Percentiles rank a stretch among this genome's conserved stretches.
Evolutionary conservation across 2,888 invertebrate genomes (phyloP).

Genomic region (Tromatobia lineatoria): DNA sequence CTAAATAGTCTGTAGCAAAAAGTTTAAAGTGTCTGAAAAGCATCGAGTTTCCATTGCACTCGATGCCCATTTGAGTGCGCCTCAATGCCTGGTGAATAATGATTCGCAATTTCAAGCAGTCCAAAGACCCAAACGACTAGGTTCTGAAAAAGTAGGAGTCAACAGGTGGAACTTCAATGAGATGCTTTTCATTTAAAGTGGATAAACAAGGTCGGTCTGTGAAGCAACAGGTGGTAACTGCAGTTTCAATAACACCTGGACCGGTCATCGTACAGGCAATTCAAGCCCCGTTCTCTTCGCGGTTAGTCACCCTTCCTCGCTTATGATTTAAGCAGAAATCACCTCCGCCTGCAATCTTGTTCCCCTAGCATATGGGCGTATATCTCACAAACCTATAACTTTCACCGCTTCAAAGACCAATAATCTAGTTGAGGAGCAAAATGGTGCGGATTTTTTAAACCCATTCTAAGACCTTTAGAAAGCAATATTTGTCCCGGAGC

Average conservation of each 20-base stretch:
- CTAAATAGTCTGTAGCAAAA: background rate
- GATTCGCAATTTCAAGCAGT: slow-evolving; percentile 9
- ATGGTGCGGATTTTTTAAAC: too few species aligned
- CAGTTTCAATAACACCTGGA: slow-evolving; percentile 55
- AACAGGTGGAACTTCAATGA: slow-evolving; percentile 51
- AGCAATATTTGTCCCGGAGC: too few species aligned
- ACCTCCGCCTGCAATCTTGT: background rate
- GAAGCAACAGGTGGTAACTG: slow-evolving; percentile 30
- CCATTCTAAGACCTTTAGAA: too few species aligned
- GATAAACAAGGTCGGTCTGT: slow-evolving; percentile 48
- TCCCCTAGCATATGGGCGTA: background rate
- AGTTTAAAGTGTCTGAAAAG: background rate
- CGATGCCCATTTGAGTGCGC: background rate
- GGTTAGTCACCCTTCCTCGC: background rate
- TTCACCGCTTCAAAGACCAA: too few species aligned
- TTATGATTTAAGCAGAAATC: slow-evolving; percentile 37
- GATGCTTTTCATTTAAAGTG: slow-evolving; percentile 52
- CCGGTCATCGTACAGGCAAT: slow-evolving; percentile 34
- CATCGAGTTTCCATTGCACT: background rate
- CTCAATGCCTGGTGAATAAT: background rate
- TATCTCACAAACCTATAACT: too few species aligned
- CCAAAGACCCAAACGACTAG: slow-evolving; percentile 3
- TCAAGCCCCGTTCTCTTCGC: background rate
- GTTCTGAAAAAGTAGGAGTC: slow-evolving; percentile 1
- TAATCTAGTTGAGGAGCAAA: too few species aligned